Evolutionary conservation across 2,888 invertebrate genomes (phyloP).

Genomic region (Eupithecia pulchellata): DNA sequence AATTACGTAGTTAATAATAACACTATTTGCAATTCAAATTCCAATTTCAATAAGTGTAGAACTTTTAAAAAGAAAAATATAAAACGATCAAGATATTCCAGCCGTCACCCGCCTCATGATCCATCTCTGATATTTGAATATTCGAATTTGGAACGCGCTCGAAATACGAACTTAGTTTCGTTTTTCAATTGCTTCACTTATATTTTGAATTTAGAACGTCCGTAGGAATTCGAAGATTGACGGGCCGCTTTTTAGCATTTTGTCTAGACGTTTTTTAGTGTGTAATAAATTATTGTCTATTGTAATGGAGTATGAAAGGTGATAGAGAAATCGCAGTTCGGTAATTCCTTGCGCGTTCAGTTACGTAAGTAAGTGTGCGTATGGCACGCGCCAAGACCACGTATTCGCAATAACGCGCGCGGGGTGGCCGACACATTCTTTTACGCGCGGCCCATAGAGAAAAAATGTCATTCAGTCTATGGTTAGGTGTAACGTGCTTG

Average conservation of each 20-base stretch:
- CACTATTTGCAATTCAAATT: constrained; percentile 70
- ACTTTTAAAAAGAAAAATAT: constrained; percentile 56
- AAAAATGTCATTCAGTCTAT: constrained; percentile 53
- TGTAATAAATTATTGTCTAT: constrained; percentile 64
- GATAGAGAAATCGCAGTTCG: constrained; percentile 78
- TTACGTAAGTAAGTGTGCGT: constrained; percentile 78
- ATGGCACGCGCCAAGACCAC: constrained; percentile 74
- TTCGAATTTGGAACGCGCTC: constrained; percentile 80
- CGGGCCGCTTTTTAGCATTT: constrained; percentile 48
- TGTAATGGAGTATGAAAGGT: constrained; percentile 72
- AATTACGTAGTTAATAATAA: constrained; percentile 52
- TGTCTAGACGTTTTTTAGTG: constrained; percentile 71
- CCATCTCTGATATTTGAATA: constrained; percentile 83
- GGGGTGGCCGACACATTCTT: constrained; percentile 80
- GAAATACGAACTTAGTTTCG: constrained; percentile 82
- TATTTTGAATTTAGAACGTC: constrained; percentile 82
- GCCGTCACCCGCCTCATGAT: constrained; percentile 70
- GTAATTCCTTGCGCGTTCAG: constrained; percentile 76
- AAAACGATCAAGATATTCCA: constrained; percentile 70
- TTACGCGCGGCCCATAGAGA: constrained; percentile 59
- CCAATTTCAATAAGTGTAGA: constrained; percentile 42
- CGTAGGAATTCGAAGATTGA: constrained; percentile 58
- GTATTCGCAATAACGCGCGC: constrained; percentile 70
- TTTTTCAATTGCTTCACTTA: constrained; percentile 84
- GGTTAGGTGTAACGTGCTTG: constrained; percentile 29